Percentiles rank a stretch among this genome's conserved stretches.
Conservation (phyloP, 92 coral and sea anemone species). For the Parazoanthus atlanticus region DNA sequence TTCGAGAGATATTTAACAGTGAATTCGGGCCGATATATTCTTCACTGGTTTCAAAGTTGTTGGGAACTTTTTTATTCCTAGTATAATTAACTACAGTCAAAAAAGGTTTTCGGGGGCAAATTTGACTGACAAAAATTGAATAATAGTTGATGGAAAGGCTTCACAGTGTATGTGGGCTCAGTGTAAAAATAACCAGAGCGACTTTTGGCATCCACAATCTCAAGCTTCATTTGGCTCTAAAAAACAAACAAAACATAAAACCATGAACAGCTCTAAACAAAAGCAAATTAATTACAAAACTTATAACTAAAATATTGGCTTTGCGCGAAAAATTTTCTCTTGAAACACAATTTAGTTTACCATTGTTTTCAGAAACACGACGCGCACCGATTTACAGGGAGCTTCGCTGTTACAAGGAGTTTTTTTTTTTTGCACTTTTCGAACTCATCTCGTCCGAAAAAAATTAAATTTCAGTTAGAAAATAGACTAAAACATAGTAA, state of each 20-base stretch:
- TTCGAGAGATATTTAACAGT: not conserved
- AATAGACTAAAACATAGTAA: too few species aligned
- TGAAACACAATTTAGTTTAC: too few species aligned
- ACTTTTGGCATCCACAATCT: not conserved
- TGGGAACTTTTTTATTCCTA: too few species aligned
- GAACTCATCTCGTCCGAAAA: too few species aligned
- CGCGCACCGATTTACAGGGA: not conserved
- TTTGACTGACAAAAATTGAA: not conserved
- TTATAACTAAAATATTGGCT: not conserved
- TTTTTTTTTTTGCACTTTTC: too few species aligned
- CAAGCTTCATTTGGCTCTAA: too few species aligned
- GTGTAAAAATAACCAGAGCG: not conserved
- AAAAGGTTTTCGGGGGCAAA: not conserved
- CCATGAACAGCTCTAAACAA: not conserved
- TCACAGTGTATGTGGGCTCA: not conserved
- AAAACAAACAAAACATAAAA: too few species aligned
- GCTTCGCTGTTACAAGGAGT: not conserved
- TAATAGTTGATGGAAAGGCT: not conserved
- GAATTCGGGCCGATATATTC: not conserved
- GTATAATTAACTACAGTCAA: not conserved
- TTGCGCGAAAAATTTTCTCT: not conserved
- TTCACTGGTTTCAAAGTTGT: not conserved
- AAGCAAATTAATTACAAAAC: not conserved
- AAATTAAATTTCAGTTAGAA: not conserved
- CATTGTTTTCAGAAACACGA: not conserved